A percentile compares a stretch with the other conserved stretches of the same genome.
These are phyloP conservation scores for Stictocephala bisonia DNA, from an alignment of 2,888 invertebrate species.

Conservation along the genomic window DNA sequence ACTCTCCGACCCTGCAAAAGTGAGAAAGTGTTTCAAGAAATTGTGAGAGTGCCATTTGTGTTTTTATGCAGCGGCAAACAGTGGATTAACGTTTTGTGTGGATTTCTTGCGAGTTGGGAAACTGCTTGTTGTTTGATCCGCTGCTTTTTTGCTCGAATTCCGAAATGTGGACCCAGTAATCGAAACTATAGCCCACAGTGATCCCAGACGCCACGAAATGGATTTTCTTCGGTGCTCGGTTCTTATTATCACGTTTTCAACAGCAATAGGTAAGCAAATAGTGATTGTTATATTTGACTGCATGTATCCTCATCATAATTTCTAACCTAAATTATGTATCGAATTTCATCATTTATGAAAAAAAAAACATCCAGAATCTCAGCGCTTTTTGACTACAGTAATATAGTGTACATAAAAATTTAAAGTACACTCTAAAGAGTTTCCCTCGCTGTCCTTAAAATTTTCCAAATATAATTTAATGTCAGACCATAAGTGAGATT, in stretches of 20 bases:
- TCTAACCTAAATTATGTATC: too few relatives aligned
- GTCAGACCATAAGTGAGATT: too few relatives aligned
- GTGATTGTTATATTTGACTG: too few relatives aligned
- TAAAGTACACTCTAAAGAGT: too few relatives aligned
- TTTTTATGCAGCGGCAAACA: too few relatives aligned
- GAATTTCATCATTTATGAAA: too few relatives aligned
- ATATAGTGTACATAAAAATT: too few relatives aligned
- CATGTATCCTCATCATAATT: too few relatives aligned
- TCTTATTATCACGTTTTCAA: not conserved
- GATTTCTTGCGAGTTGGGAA: not conserved
- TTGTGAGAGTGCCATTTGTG: not conserved
- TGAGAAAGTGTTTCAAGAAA: not conserved
- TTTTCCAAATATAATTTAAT: too few relatives aligned
- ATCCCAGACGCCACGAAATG: not conserved
- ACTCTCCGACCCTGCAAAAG: not conserved
- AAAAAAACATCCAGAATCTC: too few relatives aligned
- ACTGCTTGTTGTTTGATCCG: not conserved
- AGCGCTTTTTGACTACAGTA: too few relatives aligned
- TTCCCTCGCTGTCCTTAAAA: too few relatives aligned
- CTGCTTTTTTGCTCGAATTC: not conserved
- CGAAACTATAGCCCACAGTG: not conserved
- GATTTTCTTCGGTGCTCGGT: slow-evolving; percentile 9
- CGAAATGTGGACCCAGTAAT: slow-evolving; percentile 31
- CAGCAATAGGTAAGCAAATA: slow-evolving; percentile 25
- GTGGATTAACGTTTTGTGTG: slow-evolving; percentile 7